These are phyloP conservation scores for Sinohyriopsis cumingii DNA, from an alignment of 2,888 invertebrate species.

Conservation along the genomic window DNA sequence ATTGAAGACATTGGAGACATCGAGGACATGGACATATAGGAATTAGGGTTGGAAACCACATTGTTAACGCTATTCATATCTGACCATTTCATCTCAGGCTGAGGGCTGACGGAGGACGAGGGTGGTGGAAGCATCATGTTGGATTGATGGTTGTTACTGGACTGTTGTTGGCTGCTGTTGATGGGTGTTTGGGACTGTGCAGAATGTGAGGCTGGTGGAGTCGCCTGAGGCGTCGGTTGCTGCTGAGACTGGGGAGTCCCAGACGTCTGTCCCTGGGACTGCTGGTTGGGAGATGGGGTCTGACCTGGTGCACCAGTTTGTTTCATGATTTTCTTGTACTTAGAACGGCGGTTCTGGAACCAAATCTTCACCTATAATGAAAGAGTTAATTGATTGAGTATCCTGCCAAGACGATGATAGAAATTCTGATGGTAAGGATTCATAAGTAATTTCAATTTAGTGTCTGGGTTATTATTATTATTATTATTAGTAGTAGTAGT, in stretches of 20 bases:
- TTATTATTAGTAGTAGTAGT: too few relatives aligned
- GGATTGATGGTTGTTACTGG: constrained; percentile 28
- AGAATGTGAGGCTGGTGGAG: constrained; percentile 39
- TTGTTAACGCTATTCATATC: constrained; percentile 46
- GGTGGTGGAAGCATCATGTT: constrained; percentile 43
- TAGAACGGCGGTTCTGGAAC: constrained; percentile 59
- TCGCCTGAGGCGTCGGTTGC: constrained; percentile 34
- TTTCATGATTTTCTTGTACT: constrained; percentile 61
- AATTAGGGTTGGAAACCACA: constrained; percentile 36
- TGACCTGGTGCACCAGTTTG: constrained; percentile 35
- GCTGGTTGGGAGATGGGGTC: constrained; percentile 20
- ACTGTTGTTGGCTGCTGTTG: constrained; percentile 45
- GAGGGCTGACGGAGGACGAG: constrained; percentile 54
- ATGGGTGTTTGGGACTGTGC: constrained; percentile 40
- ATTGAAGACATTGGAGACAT: constrained; percentile 49
- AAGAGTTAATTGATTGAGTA: not conserved
- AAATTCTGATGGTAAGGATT: not conserved
- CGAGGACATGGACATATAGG: constrained; percentile 50
- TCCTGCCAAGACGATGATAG: not conserved
- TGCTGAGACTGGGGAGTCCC: constrained; percentile 47
- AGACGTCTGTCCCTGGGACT: constrained; percentile 35
- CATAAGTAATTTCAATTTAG: not conserved
- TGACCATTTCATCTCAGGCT: constrained; percentile 50
- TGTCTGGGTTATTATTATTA: too few relatives aligned
- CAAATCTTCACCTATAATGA: constrained; percentile 58